phyloP scores from a whole-genome alignment of 1,140 invertebrate genomes.

The Aricia agestis region DNA sequence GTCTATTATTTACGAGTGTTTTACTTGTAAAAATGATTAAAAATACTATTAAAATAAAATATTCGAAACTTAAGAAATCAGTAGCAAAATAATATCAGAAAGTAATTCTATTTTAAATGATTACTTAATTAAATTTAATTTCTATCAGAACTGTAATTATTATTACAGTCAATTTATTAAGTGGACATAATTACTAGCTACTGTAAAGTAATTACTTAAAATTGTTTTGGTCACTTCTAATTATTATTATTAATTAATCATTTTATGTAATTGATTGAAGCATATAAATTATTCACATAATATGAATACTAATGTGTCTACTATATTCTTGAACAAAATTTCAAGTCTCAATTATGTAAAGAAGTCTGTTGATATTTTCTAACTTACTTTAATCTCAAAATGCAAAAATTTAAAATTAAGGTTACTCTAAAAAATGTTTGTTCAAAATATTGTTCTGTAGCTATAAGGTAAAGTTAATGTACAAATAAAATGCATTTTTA shows the following conservation, averaged over 20 bases:
- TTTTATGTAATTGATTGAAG: constrained; percentile 19
- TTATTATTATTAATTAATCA: constrained; percentile 8
- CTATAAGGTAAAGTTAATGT: background rate
- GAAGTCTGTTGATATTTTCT: too few species aligned
- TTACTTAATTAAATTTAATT: background rate
- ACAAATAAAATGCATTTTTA: constrained; percentile 51
- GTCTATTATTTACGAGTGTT: too few species aligned
- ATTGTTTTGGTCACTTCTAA: constrained; percentile 10
- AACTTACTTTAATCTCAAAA: too few species aligned
- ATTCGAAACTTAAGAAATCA: too few species aligned
- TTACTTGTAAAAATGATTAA: too few species aligned
- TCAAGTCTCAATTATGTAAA: too few species aligned
- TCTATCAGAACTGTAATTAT: background rate
- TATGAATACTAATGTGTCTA: background rate
- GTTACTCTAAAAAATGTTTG: too few species aligned
- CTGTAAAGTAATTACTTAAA: constrained; percentile 13
- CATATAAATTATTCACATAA: constrained; percentile 2
- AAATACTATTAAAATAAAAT: too few species aligned
- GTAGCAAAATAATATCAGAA: background rate
- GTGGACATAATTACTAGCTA: constrained; percentile 1
- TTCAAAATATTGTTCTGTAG: background rate
- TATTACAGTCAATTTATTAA: background rate
- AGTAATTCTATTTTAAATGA: background rate
- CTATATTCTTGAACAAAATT: too few species aligned
- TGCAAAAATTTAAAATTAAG: too few species aligned